Percentiles rank a stretch among this genome's conserved stretches.
phyloP scores from a whole-genome alignment of 92 coral and sea anemone genomes.

The Muricea muricata region DNA sequence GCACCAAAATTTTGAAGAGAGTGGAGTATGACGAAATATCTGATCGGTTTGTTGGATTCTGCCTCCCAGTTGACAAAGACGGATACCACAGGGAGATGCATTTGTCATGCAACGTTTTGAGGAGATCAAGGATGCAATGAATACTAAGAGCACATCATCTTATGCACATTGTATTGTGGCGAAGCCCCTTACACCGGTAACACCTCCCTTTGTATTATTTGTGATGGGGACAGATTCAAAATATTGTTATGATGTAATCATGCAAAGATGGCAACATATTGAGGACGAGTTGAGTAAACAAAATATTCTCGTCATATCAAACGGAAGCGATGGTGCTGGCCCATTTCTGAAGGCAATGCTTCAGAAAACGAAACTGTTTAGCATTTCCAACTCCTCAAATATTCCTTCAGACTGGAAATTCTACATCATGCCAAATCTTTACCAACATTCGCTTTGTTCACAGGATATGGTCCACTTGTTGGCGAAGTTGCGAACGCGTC shows the following conservation, averaged over 20 bases:
- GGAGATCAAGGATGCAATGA: background rate
- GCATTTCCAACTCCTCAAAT: background rate
- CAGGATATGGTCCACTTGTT: background rate
- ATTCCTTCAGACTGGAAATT: background rate
- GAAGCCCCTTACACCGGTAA: background rate
- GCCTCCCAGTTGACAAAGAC: background rate
- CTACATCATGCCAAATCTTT: slow-evolving; percentile 10
- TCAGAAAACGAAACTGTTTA: background rate
- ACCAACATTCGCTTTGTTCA: background rate
- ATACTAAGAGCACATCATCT: background rate
- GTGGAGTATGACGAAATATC: background rate
- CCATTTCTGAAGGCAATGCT: slow-evolving; percentile 1
- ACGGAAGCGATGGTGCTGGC: background rate
- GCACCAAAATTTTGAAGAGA: background rate
- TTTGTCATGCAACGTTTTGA: background rate
- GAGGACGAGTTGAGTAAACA: background rate
- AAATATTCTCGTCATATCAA: background rate
- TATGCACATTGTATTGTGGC: background rate
- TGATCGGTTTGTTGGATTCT: background rate
- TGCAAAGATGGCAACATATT: background rate
- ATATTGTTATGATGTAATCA: background rate
- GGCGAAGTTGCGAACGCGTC: background rate
- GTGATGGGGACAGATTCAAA: background rate
- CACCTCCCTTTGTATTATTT: background rate
- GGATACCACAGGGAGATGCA: background rate